Percentiles rank a stretch among this genome's conserved stretches.
phyloP scores from a whole-genome alignment of 2,113 vertebrate species.

The Bubo scandiacus region DNA sequence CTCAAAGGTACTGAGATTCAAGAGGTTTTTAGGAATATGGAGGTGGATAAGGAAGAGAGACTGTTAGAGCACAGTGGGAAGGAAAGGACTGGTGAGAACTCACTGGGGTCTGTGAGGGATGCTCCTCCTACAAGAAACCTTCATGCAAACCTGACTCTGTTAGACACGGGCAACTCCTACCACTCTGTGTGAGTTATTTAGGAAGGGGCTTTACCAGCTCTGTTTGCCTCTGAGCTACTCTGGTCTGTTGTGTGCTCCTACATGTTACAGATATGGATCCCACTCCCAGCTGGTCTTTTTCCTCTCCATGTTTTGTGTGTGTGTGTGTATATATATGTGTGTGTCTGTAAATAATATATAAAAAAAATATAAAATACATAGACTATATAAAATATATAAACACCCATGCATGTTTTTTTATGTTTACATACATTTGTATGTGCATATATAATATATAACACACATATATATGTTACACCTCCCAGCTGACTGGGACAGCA shows the following conservation, averaged over 20 bases:
- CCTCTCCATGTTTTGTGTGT: fast-evolving
- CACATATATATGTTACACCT: fast-evolving
- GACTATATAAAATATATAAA: fast-evolving
- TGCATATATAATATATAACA: not conserved
- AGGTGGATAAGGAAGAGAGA: not conserved
- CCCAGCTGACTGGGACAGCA: not conserved
- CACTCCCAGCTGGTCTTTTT: fast-evolving
- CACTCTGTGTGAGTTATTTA: fast-evolving
- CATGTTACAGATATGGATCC: fast-evolving
- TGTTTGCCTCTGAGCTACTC: not conserved
- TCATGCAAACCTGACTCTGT: not conserved
- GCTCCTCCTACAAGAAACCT: not conserved
- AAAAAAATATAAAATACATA: not conserved
- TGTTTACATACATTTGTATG: fast-evolving
- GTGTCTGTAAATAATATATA: not conserved
- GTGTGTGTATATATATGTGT: not conserved
- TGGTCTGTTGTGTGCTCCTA: not conserved
- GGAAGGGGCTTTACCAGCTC: not conserved
- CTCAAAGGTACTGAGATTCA: not conserved
- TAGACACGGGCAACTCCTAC: not conserved
- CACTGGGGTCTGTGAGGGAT: not conserved
- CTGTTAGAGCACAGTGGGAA: not conserved
- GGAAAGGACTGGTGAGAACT: not conserved
- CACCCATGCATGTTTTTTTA: fast-evolving
- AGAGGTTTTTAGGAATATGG: not conserved